Evolutionary conservation across 2,888 invertebrate genomes (phyloP), one percentile per base, ranked within the genome.

Genomic region (Lithosia quadra): DNA sequence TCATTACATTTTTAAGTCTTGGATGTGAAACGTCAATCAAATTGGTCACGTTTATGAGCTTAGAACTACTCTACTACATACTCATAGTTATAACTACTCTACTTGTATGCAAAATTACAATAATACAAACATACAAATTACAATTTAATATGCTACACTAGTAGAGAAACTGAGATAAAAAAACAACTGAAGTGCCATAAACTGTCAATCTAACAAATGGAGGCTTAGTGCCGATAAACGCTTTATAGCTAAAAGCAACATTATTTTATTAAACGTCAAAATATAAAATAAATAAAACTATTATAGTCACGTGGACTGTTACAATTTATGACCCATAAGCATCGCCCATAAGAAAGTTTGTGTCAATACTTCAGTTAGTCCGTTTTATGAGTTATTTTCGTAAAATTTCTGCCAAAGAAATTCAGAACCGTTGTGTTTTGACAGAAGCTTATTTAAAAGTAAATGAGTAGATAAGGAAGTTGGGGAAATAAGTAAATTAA

Each of bases 201-300:
- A 84, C 72, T 75, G 77, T 77, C 86, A 88, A 89, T 89, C 88
- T 79, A 75, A 78, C 79, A 86, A 86, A 88, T 88, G 88, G 88
- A 88, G 73, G 72, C 81, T 83, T 78, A 88, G 82, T 84, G 79
- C 70, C 87, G 74, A 86, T 88, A 88, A 88, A 85, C 74, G 73
- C 73, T 87, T 88, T 88, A 86, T 81, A 67, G 69, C 65, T 43
- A 49, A 61, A 75, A 73, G 75, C 78, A 72, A 76, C 65, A 77
- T 72, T 72, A 76, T 78, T 82, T 80, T 81, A 77, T 80, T 78
- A 79, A 72, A 78, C 71, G 67, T 75, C 77, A 73, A 58, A 69
- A 68, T 74, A 76, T 72, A 73, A 79, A 71, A 74, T 80, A 77
- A 76, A 81, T 76, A 72, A 73, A 68, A 72, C 74, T 67, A 74